phyloP scores from a whole-genome alignment of 2,888 invertebrate genomes.

The Tetranychus truncatus region DNA sequence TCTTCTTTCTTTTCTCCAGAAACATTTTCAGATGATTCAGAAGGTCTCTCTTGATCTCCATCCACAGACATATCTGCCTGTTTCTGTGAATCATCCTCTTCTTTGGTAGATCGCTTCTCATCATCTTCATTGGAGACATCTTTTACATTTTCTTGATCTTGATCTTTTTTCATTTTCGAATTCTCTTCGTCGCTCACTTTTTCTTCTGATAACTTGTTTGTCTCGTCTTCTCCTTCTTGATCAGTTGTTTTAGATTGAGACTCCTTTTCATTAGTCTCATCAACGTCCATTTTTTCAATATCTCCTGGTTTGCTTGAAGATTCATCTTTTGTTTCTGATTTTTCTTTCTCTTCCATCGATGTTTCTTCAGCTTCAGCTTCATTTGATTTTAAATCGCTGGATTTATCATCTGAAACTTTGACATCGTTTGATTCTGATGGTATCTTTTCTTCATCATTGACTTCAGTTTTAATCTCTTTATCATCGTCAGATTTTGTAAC shows the following conservation, averaged over 20 bases:
- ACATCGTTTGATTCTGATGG: background rate
- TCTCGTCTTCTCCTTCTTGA: background rate
- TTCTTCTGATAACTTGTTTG: background rate
- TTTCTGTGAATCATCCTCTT: background rate
- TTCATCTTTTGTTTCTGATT: too few relatives aligned
- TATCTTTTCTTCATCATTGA: background rate
- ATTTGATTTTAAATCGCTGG: background rate
- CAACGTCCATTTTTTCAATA: conserved; percentile 16
- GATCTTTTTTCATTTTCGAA: conserved; percentile 17
- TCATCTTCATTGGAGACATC: background rate
- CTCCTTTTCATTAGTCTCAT: conserved; percentile 14
- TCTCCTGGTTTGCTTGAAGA: background rate
- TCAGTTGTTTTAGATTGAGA: background rate
- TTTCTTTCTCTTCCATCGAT: too few relatives aligned
- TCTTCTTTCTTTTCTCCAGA: conserved; percentile 21
- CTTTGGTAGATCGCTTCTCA: background rate
- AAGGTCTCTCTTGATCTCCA: background rate
- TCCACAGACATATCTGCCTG: conserved; percentile 7
- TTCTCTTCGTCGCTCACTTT: conserved; percentile 1
- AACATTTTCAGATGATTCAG: background rate
- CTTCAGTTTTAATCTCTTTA: conserved; percentile 15
- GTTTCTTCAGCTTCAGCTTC: background rate
- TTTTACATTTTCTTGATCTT: background rate
- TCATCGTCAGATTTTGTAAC: conserved; percentile 20
- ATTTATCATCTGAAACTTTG: background rate